phyloP scores from a whole-genome alignment of 2,797 vertebrate species.

The Buceros bicornis region DNA sequence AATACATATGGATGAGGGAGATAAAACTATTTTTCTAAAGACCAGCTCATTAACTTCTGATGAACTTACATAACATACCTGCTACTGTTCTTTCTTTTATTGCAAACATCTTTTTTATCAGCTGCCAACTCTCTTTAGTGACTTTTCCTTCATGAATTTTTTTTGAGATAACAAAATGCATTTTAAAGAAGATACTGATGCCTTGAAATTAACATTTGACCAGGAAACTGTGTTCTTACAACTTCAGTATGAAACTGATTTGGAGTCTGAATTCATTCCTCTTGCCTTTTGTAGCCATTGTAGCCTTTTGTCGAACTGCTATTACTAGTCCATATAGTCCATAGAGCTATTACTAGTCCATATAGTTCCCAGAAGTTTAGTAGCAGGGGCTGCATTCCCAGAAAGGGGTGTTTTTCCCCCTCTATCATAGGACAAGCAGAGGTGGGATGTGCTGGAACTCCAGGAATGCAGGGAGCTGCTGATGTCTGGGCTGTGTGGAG shows the following conservation, averaged over 20 bases:
- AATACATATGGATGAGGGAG: constrained; percentile 29
- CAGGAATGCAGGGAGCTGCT: background rate
- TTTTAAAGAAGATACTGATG: background rate
- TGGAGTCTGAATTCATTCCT: background rate
- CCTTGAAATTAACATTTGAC: background rate
- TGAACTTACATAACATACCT: background rate
- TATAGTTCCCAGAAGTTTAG: fast-evolving
- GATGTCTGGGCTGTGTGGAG: background rate
- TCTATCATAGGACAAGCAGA: fast-evolving
- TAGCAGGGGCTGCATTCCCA: background rate
- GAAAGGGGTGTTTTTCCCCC: background rate
- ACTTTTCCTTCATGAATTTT: background rate
- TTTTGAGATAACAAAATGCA: background rate
- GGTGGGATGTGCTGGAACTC: background rate
- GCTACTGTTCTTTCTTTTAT: background rate
- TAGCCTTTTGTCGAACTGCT: background rate
- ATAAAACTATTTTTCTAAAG: background rate
- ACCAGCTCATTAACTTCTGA: constrained; percentile 6
- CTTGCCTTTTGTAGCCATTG: no score
- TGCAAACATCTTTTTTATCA: background rate
- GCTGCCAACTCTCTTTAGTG: background rate
- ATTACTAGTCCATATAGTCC: fast-evolving
- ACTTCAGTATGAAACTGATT: background rate
- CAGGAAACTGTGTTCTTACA: background rate
- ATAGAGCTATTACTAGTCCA: no score